Conservation (phyloP, 2,113 vertebrate species). For the Rhineura floridana region DNA sequence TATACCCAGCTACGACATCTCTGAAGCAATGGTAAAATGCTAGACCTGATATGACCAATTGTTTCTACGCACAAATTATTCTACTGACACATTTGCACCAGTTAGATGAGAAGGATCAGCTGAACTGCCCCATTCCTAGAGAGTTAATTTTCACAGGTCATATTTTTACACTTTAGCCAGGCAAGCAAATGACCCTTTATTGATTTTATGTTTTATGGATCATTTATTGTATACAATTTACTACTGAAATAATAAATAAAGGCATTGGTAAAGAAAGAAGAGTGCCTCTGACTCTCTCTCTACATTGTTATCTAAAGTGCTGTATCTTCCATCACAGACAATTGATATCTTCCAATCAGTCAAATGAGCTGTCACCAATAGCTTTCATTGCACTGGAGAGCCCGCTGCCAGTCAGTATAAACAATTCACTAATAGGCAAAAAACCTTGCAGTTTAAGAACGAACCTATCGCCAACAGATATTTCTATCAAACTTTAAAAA, state of each 20-base stretch:
- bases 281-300: background rate
- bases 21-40: background rate
- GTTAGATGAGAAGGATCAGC: background rate
- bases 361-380: background rate
- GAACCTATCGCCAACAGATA: too few species aligned
- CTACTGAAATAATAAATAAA: constrained; percentile 24
- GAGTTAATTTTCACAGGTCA: background rate
- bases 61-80: background rate
- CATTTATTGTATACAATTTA: background rate
- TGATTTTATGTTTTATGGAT: background rate
- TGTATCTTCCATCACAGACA: background rate
- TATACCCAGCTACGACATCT: background rate
- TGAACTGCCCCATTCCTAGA: constrained; percentile 10
- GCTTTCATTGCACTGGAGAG: background rate
- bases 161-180: background rate
- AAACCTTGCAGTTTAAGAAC: too few species aligned
- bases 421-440: too few species aligned
- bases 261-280: constrained; percentile 9
- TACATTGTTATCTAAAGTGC: background rate
- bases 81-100: background rate
- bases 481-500: too few species aligned
- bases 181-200: background rate
- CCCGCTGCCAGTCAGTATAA: too few species aligned
- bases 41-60: background rate
- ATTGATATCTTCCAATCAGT: background rate